Percentiles rank a stretch among this genome's conserved stretches.
Conservation (phyloP, 2,888 invertebrate genomes). For the Catocala fraxini region DNA sequence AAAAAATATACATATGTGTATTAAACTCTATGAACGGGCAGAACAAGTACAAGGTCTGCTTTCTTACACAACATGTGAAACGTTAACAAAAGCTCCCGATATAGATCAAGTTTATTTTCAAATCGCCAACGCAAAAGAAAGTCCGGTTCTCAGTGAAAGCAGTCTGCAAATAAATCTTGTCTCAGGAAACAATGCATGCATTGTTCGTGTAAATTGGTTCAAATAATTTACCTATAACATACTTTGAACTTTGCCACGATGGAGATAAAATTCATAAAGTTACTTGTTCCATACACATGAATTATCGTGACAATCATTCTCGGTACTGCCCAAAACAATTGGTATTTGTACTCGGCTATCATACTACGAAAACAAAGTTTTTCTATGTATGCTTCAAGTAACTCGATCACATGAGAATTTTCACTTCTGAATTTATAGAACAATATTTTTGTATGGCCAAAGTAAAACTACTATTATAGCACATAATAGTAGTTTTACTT, state of each 20-base stretch:
- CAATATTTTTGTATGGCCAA: no score
- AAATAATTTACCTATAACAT: conserved; percentile 67
- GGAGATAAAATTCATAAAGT: conserved; percentile 49
- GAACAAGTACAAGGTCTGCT: conserved; percentile 16
- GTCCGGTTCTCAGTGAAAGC: conserved; percentile 77
- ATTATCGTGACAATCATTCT: conserved; percentile 40
- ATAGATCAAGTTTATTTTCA: conserved; percentile 71
- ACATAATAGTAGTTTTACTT: no score
- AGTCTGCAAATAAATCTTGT: conserved; percentile 75
- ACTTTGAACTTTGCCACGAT: conserved; percentile 61
- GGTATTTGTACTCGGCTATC: conserved; percentile 13
- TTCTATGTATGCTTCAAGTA: no score
- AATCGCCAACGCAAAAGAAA: conserved; percentile 75
- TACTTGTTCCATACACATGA: conserved; percentile 25
- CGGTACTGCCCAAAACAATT: conserved; percentile 17
- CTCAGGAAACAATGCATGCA: conserved; percentile 80
- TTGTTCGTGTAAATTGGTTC: conserved; percentile 80
- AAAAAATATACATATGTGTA: conserved; percentile 18
- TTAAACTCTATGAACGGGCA: conserved; percentile 12
- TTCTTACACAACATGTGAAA: conserved; percentile 33
- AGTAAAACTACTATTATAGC: no score
- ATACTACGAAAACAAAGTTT: background rate
- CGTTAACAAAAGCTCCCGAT: conserved; percentile 68
- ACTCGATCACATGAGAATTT: no score
- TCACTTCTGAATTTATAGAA: no score